phyloP scores from a whole-genome alignment of 2,113 vertebrate species.

The Carassius carassius region DNA sequence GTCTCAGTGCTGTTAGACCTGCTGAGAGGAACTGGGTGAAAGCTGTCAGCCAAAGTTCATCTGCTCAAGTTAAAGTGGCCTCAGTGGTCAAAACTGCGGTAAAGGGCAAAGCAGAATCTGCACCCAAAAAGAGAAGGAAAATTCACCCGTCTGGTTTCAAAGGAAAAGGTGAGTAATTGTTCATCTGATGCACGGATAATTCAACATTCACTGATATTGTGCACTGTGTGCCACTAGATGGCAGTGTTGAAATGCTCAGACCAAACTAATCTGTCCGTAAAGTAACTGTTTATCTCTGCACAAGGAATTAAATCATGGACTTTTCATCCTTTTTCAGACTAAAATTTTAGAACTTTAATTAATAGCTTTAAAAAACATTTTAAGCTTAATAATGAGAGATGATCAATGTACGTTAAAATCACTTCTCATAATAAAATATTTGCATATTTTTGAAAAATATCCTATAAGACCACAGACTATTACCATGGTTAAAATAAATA shows the following conservation, averaged over 20 bases:
- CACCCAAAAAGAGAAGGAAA: conserved; percentile 55
- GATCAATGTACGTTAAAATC: background rate
- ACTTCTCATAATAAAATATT: background rate
- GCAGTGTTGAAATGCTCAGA: conserved; percentile 29
- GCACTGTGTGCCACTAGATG: conserved; percentile 37
- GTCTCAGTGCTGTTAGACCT: conserved; percentile 4
- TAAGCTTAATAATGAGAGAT: background rate
- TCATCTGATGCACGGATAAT: background rate
- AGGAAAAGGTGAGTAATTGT: conserved; percentile 55
- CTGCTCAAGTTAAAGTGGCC: conserved; percentile 51
- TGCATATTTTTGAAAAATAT: background rate
- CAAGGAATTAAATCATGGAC: background rate
- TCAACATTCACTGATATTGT: background rate
- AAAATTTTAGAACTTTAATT: background rate
- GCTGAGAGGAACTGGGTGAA: conserved; percentile 16
- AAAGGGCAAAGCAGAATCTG: conserved; percentile 27
- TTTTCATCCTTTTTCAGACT: background rate
- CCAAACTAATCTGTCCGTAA: background rate
- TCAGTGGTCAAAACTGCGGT: conserved; percentile 51
- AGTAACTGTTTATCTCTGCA: background rate
- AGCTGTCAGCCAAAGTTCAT: conserved; percentile 26
- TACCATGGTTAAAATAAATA: background rate
- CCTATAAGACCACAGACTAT: background rate
- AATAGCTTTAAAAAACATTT: background rate
- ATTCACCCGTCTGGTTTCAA: conserved; percentile 56